phyloP scores from a whole-genome alignment of 2,888 invertebrate genomes.

The Uropetala carovei region DNA sequence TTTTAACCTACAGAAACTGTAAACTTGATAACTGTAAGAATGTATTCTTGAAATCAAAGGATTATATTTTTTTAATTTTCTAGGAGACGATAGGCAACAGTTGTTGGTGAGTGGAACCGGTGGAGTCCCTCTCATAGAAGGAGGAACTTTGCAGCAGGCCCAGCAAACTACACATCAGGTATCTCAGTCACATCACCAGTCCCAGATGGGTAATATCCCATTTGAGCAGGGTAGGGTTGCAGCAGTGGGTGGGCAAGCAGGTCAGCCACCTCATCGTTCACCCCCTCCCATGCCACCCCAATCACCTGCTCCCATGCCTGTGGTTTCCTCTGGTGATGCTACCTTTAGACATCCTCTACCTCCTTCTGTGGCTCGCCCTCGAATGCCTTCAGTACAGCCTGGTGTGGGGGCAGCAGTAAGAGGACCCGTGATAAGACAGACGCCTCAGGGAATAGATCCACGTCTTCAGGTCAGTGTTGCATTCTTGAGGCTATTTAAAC shows the following conservation, averaged over 20 bases:
- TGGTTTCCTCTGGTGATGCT: conserved; percentile 74
- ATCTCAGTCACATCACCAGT: conserved; percentile 46
- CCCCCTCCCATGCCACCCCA: conserved; percentile 55
- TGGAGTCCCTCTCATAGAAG: conserved; percentile 38
- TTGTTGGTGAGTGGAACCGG: conserved; percentile 40
- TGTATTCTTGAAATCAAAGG: no score
- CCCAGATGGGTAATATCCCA: conserved; percentile 43
- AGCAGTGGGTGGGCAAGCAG: conserved; percentile 39
- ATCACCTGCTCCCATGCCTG: conserved; percentile 60
- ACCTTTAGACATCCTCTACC: conserved; percentile 85
- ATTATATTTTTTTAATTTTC: no score
- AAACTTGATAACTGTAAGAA: no score
- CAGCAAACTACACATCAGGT: conserved; percentile 30
- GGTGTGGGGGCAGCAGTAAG: background rate
- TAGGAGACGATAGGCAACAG: conserved; percentile 49
- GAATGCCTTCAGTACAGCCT: conserved; percentile 73
- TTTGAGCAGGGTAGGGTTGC: conserved; percentile 38
- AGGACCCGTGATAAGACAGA: conserved; percentile 69
- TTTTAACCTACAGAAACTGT: no score
- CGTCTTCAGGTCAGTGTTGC: conserved; percentile 73
- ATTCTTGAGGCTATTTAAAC: no score
- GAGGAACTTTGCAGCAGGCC: background rate
- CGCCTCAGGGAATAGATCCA: conserved; percentile 73
- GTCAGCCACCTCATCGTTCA: conserved; percentile 20
- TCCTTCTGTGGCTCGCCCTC: conserved; percentile 77